Percentiles rank a stretch among this genome's conserved stretches.
Conservation (phyloP, 2,797 vertebrate genomes). For the Spheniscus humboldti region DNA sequence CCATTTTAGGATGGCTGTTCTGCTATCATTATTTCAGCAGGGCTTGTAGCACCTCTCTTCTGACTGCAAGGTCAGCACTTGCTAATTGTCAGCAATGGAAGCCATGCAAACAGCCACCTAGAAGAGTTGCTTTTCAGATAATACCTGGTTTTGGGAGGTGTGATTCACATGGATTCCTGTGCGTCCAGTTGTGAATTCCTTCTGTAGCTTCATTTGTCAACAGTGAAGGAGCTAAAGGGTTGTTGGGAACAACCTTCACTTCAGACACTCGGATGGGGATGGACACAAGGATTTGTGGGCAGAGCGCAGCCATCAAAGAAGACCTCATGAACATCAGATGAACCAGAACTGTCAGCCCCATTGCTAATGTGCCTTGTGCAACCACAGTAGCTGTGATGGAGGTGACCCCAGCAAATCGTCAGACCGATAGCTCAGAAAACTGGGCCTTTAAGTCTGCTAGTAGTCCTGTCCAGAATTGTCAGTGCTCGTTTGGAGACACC, state of each 20-base stretch:
- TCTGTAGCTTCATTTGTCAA: background rate
- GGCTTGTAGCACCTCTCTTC: slow-evolving; percentile 1
- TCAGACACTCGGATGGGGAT: background rate
- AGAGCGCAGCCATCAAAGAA: background rate
- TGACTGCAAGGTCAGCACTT: slow-evolving; percentile 44
- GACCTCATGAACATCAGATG: background rate
- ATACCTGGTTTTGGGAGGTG: background rate
- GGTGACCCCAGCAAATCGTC: background rate
- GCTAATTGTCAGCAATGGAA: background rate
- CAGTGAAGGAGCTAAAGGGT: background rate
- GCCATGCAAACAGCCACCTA: background rate
- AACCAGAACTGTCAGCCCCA: background rate
- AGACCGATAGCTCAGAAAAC: background rate
- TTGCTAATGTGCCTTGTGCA: background rate
- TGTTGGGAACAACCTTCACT: background rate
- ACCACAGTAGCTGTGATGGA: background rate
- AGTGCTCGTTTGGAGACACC: background rate
- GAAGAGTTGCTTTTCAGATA: background rate
- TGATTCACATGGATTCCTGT: background rate
- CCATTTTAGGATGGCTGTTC: slow-evolving; percentile 44
- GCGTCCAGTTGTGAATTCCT: background rate
- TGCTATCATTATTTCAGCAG: slow-evolving; percentile 46
- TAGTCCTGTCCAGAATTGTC: background rate
- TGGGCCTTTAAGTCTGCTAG: background rate
- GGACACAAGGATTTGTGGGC: background rate